These are phyloP conservation scores for Pholis gunnellus DNA, from an alignment of 2,113 vertebrate species.

Conservation along the genomic window DNA sequence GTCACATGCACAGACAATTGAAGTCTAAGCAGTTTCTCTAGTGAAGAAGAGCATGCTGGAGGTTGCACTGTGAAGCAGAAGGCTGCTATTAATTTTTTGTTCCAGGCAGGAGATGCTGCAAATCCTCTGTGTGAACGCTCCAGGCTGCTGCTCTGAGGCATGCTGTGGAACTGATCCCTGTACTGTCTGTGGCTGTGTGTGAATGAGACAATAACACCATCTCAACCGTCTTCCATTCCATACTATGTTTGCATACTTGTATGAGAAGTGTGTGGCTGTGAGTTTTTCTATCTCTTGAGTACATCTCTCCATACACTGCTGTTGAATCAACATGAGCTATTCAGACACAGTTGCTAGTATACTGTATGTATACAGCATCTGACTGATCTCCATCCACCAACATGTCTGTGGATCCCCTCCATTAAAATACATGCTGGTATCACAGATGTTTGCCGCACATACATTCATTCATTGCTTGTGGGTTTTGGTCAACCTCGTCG, in stretches of 20 bases:
- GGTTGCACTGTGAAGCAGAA: slow-evolving; percentile 15
- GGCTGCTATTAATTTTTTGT: slow-evolving; percentile 48
- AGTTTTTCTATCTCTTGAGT: neutral
- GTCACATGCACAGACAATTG: neutral
- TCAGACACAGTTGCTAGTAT: neutral
- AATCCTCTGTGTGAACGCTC: slow-evolving; percentile 76
- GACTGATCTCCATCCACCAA: neutral
- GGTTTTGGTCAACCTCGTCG: neutral
- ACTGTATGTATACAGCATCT: too few relatives aligned
- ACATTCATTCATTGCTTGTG: neutral
- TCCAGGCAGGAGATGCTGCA: slow-evolving; percentile 63
- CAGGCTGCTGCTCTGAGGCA: slow-evolving; percentile 64
- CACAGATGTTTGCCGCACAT: too few relatives aligned
- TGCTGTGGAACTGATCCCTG: slow-evolving; percentile 78
- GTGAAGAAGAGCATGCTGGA: neutral
- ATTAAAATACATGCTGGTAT: neutral
- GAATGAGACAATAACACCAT: slow-evolving; percentile 15
- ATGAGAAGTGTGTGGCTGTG: neutral
- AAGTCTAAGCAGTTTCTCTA: neutral
- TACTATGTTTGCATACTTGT: slow-evolving; percentile 28
- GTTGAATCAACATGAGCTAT: neutral
- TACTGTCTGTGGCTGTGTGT: slow-evolving; percentile 15
- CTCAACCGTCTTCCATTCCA: neutral
- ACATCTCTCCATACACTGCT: neutral
- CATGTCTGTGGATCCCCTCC: neutral